Conservation (phyloP, 2,113 vertebrate genomes). For the Prietella phreatophila region DNA sequence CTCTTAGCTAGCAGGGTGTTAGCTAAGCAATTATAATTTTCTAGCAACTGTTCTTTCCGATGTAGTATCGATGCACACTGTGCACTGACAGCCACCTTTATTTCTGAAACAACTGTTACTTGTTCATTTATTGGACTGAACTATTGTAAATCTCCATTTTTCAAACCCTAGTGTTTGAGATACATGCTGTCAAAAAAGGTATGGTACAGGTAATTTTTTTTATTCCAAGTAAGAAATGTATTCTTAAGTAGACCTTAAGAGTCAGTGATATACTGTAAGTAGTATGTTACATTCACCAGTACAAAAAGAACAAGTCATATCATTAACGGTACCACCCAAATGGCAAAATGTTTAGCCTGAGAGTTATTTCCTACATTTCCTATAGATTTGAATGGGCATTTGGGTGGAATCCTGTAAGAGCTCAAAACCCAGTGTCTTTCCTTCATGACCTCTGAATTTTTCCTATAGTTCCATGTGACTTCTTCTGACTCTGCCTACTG, state of each 20-base stretch:
- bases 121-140: neutral
- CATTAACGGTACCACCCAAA: neutral
- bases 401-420: neutral
- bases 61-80: neutral
- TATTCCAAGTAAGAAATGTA: neutral
- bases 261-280: neutral
- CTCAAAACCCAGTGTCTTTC: neutral
- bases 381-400: neutral
- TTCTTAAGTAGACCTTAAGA: neutral
- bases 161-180: neutral
- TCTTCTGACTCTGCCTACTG: constrained; percentile 27
- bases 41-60: neutral
- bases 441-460: neutral
- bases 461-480: constrained; percentile 24
- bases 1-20: neutral
- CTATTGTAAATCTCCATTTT: neutral
- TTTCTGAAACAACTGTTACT: neutral
- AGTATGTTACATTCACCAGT: neutral
- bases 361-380: too few species aligned
- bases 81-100: neutral
- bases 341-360: neutral
- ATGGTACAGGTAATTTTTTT: neutral
- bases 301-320: neutral
- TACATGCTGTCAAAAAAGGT: neutral
- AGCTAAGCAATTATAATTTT: neutral